Evolutionary conservation across 2,113 vertebrate genomes (phyloP).

Genomic region (Martes martes): DNA sequence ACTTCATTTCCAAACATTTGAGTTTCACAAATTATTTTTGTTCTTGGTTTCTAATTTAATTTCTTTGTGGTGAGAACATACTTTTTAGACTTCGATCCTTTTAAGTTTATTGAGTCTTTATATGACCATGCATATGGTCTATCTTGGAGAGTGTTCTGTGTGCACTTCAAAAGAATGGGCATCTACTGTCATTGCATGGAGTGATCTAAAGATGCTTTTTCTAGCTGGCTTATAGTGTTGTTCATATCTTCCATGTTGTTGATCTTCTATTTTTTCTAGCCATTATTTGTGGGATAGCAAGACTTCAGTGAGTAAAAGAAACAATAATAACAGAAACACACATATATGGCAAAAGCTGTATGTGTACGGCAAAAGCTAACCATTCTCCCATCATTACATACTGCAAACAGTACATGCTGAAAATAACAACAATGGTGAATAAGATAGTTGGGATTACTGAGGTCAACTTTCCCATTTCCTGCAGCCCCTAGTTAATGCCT

Average conservation of each 20-base stretch:
- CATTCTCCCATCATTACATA: not conserved
- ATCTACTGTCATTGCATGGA: not conserved
- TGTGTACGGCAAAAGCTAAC: not conserved
- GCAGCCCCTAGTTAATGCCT: not conserved
- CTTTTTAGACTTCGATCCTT: not conserved
- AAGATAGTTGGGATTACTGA: not conserved
- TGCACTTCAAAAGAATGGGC: not conserved
- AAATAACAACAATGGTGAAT: not conserved
- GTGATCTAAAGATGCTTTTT: not conserved
- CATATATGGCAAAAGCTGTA: not conserved
- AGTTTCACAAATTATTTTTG: not conserved
- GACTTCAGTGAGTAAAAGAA: not conserved
- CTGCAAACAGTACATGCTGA: not conserved
- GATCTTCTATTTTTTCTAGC: not conserved
- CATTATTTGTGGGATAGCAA: not conserved
- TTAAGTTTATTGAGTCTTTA: not conserved
- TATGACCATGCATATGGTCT: not conserved
- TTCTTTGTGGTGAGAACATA: not conserved
- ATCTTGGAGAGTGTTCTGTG: not conserved
- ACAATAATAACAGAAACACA: not conserved
- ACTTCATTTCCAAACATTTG: not conserved
- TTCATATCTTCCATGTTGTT: not conserved
- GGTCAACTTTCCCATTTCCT: not conserved
- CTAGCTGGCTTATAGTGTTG: not conserved
- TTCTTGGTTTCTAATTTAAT: not conserved